Percentiles rank a stretch among this genome's conserved stretches.
Conservation (phyloP, 2,797 vertebrate genomes). For the Erethizon dorsatum region DNA sequence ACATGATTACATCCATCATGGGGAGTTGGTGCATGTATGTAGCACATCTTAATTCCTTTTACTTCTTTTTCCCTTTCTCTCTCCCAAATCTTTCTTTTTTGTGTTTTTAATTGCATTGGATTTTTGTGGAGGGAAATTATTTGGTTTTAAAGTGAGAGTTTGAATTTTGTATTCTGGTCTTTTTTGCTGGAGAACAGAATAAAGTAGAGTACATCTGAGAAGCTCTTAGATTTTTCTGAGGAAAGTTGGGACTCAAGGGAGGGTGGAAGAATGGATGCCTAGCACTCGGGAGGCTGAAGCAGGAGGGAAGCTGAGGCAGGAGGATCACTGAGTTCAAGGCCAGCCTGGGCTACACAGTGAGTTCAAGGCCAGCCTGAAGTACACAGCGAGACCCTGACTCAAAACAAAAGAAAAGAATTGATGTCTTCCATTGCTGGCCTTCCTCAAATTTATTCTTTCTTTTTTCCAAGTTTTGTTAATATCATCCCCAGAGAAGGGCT, state of each 20-base stretch:
- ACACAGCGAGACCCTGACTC: not conserved
- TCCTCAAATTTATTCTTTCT: constrained; percentile 47
- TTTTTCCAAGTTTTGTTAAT: constrained; percentile 61
- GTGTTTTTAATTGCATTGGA: constrained; percentile 48
- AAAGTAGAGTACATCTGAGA: not conserved
- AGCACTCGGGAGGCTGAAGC: not conserved
- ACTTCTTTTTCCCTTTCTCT: not conserved
- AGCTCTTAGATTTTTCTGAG: not conserved
- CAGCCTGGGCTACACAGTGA: not conserved
- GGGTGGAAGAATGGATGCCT: not conserved
- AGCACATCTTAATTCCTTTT: not conserved
- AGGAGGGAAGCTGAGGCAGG: not conserved
- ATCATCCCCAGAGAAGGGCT: constrained; percentile 69
- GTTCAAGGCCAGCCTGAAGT: not conserved
- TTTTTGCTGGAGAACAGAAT: constrained; percentile 46
- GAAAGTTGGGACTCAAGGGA: not conserved
- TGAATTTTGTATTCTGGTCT: constrained; percentile 20
- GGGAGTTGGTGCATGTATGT: not conserved
- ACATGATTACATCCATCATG: not conserved
- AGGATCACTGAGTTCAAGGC: not conserved
- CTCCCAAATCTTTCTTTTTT: not conserved
- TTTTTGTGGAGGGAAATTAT: constrained; percentile 63
- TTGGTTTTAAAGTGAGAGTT: constrained; percentile 45
- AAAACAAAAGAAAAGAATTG: not conserved
- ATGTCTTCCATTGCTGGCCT: constrained; percentile 12